Conservation (phyloP, 2,797 vertebrate genomes). For the Lepilemur ruficaudatus region DNA sequence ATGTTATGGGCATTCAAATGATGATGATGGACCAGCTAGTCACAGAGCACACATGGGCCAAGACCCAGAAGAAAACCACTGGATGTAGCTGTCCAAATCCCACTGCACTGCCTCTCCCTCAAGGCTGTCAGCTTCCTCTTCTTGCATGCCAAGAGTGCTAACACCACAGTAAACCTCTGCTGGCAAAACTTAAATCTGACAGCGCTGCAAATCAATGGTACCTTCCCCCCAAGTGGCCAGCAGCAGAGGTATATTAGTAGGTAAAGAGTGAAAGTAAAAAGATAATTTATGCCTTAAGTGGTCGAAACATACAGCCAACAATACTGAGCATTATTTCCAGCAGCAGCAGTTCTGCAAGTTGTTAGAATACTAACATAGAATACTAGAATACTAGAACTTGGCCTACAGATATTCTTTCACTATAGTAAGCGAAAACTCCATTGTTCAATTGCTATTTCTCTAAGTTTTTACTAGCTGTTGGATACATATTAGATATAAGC, state of each 20-base stretch:
- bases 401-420: background rate
- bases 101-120: background rate
- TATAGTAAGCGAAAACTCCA: background rate
- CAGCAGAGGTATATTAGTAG: background rate
- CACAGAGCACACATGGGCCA: background rate
- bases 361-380: background rate
- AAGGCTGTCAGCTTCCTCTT: background rate
- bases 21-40: background rate
- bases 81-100: fast-evolving
- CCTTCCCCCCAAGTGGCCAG: background rate
- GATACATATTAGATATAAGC: background rate
- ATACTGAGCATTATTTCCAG: background rate
- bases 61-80: background rate
- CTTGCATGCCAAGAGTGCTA: background rate
- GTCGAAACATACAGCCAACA: background rate
- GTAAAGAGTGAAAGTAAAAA: background rate
- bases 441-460: background rate
- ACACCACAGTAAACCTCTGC: background rate
- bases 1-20: background rate
- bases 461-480: background rate
- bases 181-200: background rate
- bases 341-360: background rate
- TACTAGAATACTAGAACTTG: too few species aligned
- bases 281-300: background rate
- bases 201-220: background rate